Conservation (phyloP, 2,113 vertebrate genomes). For the Heptranchias perlo region DNA sequence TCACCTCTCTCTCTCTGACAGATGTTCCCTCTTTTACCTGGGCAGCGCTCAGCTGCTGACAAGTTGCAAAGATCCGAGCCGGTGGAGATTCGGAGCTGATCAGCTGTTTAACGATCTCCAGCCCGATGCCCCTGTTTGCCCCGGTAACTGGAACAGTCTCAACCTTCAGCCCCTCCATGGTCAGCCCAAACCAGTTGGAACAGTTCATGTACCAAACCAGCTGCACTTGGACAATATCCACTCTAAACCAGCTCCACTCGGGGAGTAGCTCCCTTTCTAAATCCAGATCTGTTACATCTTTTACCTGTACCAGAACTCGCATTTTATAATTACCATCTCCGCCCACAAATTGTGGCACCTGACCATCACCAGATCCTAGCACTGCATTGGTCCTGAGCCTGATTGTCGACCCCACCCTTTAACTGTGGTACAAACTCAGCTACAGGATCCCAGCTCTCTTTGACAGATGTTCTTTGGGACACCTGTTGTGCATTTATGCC, state of each 20-base stretch:
- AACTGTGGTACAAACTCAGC: too few relatives aligned
- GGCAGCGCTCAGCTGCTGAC: conserved; percentile 49
- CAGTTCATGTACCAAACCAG: not conserved
- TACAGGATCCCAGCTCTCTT: too few relatives aligned
- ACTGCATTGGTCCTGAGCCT: too few relatives aligned
- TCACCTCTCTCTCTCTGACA: not conserved
- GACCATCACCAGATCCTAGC: too few relatives aligned
- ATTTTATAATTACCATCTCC: too few relatives aligned
- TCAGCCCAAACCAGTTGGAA: not conserved
- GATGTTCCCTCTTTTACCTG: conserved; percentile 51
- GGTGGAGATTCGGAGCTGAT: conserved; percentile 50
- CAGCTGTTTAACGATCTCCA: conserved; percentile 60
- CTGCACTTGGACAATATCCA: not conserved
- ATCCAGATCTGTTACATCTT: too few relatives aligned
- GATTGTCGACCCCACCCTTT: too few relatives aligned
- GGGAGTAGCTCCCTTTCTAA: too few relatives aligned
- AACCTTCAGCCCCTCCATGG: conserved; percentile 37
- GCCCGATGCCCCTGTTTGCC: conserved; percentile 61
- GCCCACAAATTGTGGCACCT: too few relatives aligned
- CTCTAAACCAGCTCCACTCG: not conserved
- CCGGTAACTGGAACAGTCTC: conserved; percentile 59
- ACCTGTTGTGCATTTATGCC: too few relatives aligned
- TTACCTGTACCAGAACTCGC: too few relatives aligned
- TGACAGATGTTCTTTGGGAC: too few relatives aligned
- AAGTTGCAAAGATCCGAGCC: conserved; percentile 59